phyloP scores from a whole-genome alignment of 2,888 invertebrate genomes.

The Cordilura impudica region DNA sequence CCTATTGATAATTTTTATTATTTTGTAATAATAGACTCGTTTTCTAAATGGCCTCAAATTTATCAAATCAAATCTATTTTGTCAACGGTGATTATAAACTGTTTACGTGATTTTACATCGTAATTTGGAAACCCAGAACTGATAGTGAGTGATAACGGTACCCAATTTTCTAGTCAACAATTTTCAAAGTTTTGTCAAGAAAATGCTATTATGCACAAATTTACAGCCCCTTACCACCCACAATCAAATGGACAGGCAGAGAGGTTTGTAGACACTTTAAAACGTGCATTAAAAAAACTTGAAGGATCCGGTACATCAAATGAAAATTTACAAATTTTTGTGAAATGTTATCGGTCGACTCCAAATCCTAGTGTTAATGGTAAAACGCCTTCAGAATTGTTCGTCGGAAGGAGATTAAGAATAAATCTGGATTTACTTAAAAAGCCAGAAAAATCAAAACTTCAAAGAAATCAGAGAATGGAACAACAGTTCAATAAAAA shows the following conservation, averaged over 20 bases:
- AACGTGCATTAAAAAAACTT: conserved; percentile 9
- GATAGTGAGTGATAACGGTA: conserved; percentile 18
- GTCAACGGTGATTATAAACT: not conserved
- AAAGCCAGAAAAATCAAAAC: not conserved
- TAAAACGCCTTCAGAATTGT: conserved; percentile 17
- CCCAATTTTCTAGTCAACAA: no score
- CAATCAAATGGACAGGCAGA: no score
- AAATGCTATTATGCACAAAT: conserved; percentile 2
- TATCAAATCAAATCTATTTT: not conserved
- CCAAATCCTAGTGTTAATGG: not conserved
- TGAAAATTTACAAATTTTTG: conserved; percentile 4
- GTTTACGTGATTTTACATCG: conserved; percentile 8
- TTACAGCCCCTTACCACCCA: not conserved
- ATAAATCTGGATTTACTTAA: conserved; percentile 3
- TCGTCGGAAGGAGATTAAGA: conserved; percentile 11
- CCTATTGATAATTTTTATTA: not conserved
- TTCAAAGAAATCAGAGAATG: not conserved
- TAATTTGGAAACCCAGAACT: conserved; percentile 13
- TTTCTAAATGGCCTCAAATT: not conserved
- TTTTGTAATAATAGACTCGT: not conserved
- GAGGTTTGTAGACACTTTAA: conserved; percentile 7
- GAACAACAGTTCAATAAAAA: not conserved
- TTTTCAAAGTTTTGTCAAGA: conserved; percentile 2
- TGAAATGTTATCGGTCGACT: not conserved
- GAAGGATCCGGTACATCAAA: not conserved